Conservation (phyloP, 2,113 vertebrate species). For the Engraulis encrasicolus region DNA sequence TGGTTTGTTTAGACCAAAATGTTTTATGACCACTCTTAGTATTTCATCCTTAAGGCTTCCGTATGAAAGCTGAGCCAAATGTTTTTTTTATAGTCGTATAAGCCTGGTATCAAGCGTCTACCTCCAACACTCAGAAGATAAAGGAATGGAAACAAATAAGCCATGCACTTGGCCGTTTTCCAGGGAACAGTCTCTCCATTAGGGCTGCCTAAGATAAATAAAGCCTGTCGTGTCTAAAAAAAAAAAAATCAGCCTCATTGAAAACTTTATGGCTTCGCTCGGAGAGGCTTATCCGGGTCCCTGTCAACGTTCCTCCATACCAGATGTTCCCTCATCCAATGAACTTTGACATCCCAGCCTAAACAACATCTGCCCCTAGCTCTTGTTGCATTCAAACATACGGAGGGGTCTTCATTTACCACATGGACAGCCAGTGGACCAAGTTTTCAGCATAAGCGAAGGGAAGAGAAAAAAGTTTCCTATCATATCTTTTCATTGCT, state of each 20-base stretch:
- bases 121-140: too few relatives aligned
- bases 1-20: slow-evolving; percentile 5
- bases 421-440: too few relatives aligned
- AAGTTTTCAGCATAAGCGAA: not conserved
- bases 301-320: not conserved
- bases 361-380: not conserved
- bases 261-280: not conserved
- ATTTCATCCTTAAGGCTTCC: not conserved
- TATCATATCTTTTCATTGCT: not conserved
- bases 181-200: not conserved
- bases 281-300: not conserved
- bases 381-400: not conserved
- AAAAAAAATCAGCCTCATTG: not conserved
- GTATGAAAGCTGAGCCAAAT: not conserved
- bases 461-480: not conserved
- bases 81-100: not conserved
- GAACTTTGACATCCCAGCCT: not conserved
- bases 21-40: not conserved
- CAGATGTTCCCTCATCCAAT: not conserved
- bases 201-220: not conserved
- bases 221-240: too few relatives aligned
- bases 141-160: too few relatives aligned
- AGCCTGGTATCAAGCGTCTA: not conserved
- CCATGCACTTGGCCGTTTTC: not conserved
- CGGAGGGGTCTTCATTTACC: not conserved